Evolutionary conservation across 30 jellyfish, hydroid and myxozoan species (phyloP).

Genomic region (Turritopsis dohrnii): DNA sequence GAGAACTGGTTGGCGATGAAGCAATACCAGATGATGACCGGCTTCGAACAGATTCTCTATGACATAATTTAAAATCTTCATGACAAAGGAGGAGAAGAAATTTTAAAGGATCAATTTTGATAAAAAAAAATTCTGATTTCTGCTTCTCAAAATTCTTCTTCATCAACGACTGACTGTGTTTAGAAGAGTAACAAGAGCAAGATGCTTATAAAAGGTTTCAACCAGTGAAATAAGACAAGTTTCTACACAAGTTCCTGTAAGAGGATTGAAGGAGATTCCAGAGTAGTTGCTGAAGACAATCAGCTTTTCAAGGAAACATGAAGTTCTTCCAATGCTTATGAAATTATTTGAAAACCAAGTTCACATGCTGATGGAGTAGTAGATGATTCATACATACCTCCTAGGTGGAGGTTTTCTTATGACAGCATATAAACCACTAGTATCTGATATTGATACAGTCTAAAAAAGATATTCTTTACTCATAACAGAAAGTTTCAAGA

Average conservation of each 20-base stretch:
- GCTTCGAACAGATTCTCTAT: conserved; percentile 19
- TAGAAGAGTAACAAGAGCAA: too few species aligned
- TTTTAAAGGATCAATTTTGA: too few species aligned
- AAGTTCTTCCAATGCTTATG: too few species aligned
- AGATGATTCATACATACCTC: conserved; percentile 31
- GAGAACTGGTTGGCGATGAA: conserved; percentile 1
- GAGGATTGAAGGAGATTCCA: not conserved
- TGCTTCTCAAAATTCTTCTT: too few species aligned
- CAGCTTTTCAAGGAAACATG: too few species aligned
- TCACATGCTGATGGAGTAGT: not conserved
- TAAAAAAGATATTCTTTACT: conserved; percentile 15
- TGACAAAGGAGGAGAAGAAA: not conserved
- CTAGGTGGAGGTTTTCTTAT: conserved; percentile 94
- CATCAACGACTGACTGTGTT: too few species aligned
- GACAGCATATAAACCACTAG: conserved; percentile 86
- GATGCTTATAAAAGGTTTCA: too few species aligned
- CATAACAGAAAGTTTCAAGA: not conserved
- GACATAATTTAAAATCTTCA: not conserved
- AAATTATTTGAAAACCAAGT: too few species aligned
- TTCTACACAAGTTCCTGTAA: too few species aligned
- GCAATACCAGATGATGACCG: conserved; percentile 25
- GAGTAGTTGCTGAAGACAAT: not conserved
- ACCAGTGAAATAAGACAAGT: too few species aligned
- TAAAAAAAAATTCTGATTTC: too few species aligned
- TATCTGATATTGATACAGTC: conserved; percentile 83